A percentile compares a stretch with the other conserved stretches of the same genome.
Evolutionary conservation across 2,113 vertebrate species (phyloP).

Genomic region (Macroglossus sobrinus): DNA sequence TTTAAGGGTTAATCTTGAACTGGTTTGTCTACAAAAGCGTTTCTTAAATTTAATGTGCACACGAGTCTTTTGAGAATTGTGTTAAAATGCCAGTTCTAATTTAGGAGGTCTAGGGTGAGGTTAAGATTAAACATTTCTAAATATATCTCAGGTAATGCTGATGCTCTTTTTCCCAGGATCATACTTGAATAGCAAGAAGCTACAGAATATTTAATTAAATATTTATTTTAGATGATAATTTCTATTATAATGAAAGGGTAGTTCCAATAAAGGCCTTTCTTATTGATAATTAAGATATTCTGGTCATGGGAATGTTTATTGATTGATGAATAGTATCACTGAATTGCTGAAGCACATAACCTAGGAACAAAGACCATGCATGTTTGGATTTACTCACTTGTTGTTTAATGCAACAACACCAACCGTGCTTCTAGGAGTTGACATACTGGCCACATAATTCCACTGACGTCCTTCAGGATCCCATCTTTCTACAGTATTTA

Average conservation of each 20-base stretch:
- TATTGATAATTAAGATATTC: not conserved
- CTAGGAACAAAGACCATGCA: not conserved
- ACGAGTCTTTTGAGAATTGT: not conserved
- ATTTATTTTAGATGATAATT: not conserved
- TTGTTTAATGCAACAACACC: conserved; percentile 95
- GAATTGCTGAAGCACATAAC: not conserved
- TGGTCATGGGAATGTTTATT: not conserved
- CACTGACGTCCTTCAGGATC: conserved; percentile 96
- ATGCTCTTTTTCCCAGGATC: not conserved
- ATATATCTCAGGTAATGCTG: not conserved
- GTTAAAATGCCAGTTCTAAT: not conserved
- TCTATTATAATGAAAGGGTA: not conserved
- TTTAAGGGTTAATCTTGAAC: not conserved
- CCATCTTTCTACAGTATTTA: conserved; percentile 98
- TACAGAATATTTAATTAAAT: not conserved
- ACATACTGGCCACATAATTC: conserved; percentile 99
- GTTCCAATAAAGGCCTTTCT: not conserved
- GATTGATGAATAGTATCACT: not conserved
- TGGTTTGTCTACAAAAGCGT: not conserved
- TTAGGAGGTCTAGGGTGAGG: accelerated
- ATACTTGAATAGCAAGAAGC: not conserved
- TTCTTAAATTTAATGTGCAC: not conserved
- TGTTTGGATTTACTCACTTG: conserved; percentile 86
- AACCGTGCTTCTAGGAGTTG: conserved; percentile 95
- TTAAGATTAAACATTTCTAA: not conserved